These are phyloP conservation scores for Verasper variegatus DNA, from an alignment of 2,113 vertebrate genomes.

Conservation along the genomic window DNA sequence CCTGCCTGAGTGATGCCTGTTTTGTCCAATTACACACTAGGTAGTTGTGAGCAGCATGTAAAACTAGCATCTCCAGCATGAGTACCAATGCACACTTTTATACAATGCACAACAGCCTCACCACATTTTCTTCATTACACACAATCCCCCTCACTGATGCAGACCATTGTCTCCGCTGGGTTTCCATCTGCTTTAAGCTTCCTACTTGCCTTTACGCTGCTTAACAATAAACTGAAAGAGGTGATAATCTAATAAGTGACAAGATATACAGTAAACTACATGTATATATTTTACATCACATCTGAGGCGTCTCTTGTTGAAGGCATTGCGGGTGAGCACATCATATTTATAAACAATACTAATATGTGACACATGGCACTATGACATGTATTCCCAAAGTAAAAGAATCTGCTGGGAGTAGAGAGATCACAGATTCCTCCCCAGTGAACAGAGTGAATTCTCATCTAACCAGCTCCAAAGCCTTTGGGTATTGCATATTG, in stretches of 20 bases:
- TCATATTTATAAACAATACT: constrained; percentile 61
- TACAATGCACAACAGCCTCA: constrained; percentile 15
- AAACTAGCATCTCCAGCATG: constrained; percentile 59
- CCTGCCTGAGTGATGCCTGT: constrained; percentile 71
- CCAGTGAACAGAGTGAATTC: constrained; percentile 62
- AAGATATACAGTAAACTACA: constrained; percentile 21
- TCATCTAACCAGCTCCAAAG: constrained; percentile 65
- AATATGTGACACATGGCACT: constrained; percentile 65
- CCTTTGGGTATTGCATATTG: constrained; percentile 77
- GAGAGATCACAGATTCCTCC: constrained; percentile 69
- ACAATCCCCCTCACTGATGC: constrained; percentile 14
- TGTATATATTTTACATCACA: constrained; percentile 38
- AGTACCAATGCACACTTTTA: constrained; percentile 22
- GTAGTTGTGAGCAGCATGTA: constrained; percentile 69
- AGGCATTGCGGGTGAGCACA: constrained; percentile 42
- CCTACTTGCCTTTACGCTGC: constrained; percentile 28
- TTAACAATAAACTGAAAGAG: constrained; percentile 19
- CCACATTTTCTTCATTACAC: constrained; percentile 55
- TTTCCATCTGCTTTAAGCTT: constrained; percentile 52
- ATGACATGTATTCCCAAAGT: constrained; percentile 69
- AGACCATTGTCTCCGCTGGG: constrained; percentile 41
- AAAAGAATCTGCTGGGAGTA: constrained; percentile 63
- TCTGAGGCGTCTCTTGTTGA: constrained; percentile 29
- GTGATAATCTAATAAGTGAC: constrained; percentile 35
- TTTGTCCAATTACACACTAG: constrained; percentile 81